Base-by-base conservation (phyloP, 2,888 invertebrate genomes). In the Sarcophaga caerulescens region DNA sequence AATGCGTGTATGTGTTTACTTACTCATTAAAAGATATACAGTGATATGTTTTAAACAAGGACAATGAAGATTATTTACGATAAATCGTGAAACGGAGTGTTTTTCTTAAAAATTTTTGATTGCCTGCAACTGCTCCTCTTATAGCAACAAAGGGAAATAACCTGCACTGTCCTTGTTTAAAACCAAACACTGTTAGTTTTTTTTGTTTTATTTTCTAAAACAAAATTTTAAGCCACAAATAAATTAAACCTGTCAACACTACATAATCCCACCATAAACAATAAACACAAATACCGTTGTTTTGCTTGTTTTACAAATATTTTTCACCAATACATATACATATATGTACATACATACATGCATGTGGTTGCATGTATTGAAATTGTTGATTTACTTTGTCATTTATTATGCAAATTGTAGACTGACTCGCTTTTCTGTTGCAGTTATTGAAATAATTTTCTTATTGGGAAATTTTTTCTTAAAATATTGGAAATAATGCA, bases 201-300 rank as follows among this genome's bases (percentile, higher is more conserved):
- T 52, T 3, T 14, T 52, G 12, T 52, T 52, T 81, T 84, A 86
- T 84, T 86, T 86, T 83, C 81, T 86, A 86, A 86, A 52, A 2
- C 84, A 84, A 81, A 81, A 84, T 84, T 86, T 81, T 78, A 81
- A 86, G 70, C 86, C 84, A 63, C 84, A 86, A 84, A 86, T 84
- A 84, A 86, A 86, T 86, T 75, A 81, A 86, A 86, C 84, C 85
- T 86, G 85, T 81, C 85, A 86, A 84, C 85, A 86, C 85, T 81
- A 84, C 85, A 86, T 86, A 86, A 86, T 84, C 83, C 83, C 81
- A 77, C 81, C 80, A 81, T 86, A 84, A 84, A 83, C 85, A 83
- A 80, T 81, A 85, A 81, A 86, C 79, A 79, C 79, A 47, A 35
- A 35, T 35, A 35, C 35, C 35, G 8, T 35, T 35, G 35, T 10